Evolutionary conservation across 2,888 invertebrate genomes (phyloP).

Genomic region (Melieria crassipennis): DNA sequence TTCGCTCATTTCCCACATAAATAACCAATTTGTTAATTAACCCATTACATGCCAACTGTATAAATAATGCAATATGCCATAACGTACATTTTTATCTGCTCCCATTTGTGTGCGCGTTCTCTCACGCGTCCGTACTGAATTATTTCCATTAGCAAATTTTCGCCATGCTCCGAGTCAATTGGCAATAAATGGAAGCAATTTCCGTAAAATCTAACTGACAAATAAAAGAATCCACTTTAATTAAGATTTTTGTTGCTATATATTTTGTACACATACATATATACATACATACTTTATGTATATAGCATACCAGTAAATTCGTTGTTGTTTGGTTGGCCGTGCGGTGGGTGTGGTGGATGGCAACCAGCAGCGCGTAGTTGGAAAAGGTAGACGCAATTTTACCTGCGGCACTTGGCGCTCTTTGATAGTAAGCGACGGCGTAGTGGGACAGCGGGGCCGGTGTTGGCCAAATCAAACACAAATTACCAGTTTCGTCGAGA

Average conservation of each 20-base stretch:
- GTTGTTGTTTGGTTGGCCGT: too few species aligned
- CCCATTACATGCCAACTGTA: not conserved
- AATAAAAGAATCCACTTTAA: conserved; percentile 31
- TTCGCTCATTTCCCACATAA: too few species aligned
- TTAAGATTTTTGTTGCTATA: conserved; percentile 23
- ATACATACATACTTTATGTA: too few species aligned
- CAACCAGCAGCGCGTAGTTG: too few species aligned
- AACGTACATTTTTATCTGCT: not conserved
- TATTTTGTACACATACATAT: not conserved
- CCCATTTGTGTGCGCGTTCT: not conserved
- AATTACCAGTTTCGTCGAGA: conserved; percentile 22
- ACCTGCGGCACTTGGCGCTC: not conserved
- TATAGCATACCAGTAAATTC: too few species aligned
- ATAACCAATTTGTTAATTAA: too few species aligned
- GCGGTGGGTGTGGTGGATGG: too few species aligned
- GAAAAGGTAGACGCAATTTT: not conserved
- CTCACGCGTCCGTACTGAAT: not conserved
- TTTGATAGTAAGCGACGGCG: too few species aligned
- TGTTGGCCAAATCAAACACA: conserved; percentile 29
- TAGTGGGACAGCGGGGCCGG: not conserved
- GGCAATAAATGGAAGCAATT: conserved; percentile 6
- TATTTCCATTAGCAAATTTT: not conserved
- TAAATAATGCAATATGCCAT: not conserved
- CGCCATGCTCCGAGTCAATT: too few species aligned
- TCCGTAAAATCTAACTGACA: conserved; percentile 8